Percentiles rank a stretch among this genome's conserved stretches.
phyloP scores from a whole-genome alignment of 2,797 vertebrate species.

The Dallia pectoralis region DNA sequence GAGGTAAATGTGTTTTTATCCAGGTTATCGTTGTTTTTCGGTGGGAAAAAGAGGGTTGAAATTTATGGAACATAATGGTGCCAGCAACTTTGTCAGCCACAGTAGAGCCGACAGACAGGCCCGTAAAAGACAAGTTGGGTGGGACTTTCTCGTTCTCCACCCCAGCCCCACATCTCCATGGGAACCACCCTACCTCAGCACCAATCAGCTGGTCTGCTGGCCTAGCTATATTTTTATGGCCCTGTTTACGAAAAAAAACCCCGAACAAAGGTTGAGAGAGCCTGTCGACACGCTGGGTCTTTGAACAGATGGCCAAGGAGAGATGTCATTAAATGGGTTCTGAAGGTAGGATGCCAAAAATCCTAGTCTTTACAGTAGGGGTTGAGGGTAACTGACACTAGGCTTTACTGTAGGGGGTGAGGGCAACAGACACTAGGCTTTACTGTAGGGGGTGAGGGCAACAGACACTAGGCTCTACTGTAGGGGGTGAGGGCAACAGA shows the following conservation, averaged over 20 bases:
- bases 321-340: slow-evolving; percentile 35
- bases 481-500: too few species aligned
- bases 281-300: slow-evolving; percentile 10
- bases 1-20: not conserved
- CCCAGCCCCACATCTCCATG: not conserved
- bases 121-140: not conserved
- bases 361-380: slow-evolving; percentile 7
- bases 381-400: not conserved
- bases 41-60: not conserved
- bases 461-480: too few species aligned
- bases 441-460: too few species aligned
- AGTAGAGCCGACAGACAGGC: not conserved
- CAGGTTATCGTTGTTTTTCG: not conserved
- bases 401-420: not conserved
- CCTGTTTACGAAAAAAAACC: slow-evolving; percentile 44
- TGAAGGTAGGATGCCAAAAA: slow-evolving; percentile 27
- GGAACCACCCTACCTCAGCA: slow-evolving; percentile 17
- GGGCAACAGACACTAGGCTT: not conserved
- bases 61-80: not conserved
- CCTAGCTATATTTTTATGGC: slow-evolving; percentile 38
- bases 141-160: not conserved
- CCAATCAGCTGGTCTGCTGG: slow-evolving; percentile 27
- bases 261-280: slow-evolving; percentile 32
- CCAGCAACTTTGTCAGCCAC: not conserved
- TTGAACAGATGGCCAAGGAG: slow-evolving; percentile 28